These are phyloP conservation scores for Takifugu rubripes DNA, from an alignment of 2,797 vertebrate genomes.

Conservation along the genomic window DNA sequence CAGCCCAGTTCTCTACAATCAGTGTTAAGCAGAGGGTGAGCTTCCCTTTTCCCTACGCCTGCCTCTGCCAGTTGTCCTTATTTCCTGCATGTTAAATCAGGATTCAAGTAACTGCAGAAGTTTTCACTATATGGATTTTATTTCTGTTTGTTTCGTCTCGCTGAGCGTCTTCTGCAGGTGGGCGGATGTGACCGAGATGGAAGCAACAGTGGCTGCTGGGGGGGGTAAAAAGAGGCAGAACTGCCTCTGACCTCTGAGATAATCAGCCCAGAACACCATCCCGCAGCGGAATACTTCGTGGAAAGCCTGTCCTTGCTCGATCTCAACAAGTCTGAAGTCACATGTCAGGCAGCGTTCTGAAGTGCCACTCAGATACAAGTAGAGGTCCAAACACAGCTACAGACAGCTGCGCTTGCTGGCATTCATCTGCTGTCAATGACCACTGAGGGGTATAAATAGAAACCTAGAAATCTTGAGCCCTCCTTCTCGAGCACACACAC, in stretches of 20 bases:
- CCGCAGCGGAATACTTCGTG: conserved; percentile 15
- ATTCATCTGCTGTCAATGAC: conserved; percentile 41
- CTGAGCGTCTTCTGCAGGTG: conserved; percentile 46
- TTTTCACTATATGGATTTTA: conserved; percentile 24
- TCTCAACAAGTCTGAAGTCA: conserved; percentile 35
- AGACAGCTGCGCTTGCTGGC: conserved; percentile 54
- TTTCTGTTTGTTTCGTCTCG: conserved; percentile 42
- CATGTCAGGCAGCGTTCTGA: conserved; percentile 7
- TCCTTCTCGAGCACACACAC: conserved; percentile 43
- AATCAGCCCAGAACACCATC: conserved; percentile 36
- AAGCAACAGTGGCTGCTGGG: conserved; percentile 48
- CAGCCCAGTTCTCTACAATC: conserved; percentile 13
- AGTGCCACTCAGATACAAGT: conserved; percentile 28
- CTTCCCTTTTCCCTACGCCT: conserved; percentile 4
- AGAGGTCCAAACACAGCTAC: conserved; percentile 9
- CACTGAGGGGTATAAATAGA: conserved; percentile 46
- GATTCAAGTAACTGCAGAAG: conserved; percentile 1
- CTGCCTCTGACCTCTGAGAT: conserved; percentile 35
- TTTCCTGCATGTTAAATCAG: conserved; percentile 13
- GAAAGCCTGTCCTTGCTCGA: conserved; percentile 19
- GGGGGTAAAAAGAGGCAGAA: conserved; percentile 45
- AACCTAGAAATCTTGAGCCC: conserved; percentile 41
- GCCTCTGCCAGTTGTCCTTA: conserved; percentile 17
- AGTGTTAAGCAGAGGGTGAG: conserved; percentile 13
- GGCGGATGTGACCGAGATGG: conserved; percentile 50